A percentile compares a stretch with the other conserved stretches of the same genome.
These are phyloP conservation scores for Yoshiicerus persimilis DNA, from an alignment of 1,140 invertebrate species.

Conservation along the genomic window DNA sequence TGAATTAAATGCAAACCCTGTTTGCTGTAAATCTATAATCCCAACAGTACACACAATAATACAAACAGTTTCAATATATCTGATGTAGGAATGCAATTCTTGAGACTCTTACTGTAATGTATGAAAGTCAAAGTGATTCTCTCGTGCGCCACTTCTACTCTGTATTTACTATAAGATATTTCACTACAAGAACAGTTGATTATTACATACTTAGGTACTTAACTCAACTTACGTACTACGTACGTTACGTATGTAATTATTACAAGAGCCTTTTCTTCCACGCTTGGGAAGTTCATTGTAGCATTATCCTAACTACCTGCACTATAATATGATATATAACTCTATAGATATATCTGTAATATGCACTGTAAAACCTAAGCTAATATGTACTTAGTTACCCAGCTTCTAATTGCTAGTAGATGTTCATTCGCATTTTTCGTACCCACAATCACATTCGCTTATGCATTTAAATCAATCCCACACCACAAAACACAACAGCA, in stretches of 20 bases:
- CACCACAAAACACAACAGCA: not conserved
- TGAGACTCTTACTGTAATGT: not conserved
- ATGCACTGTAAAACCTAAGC: too few relatives aligned
- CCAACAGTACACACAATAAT: too few relatives aligned
- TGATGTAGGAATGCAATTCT: too few relatives aligned
- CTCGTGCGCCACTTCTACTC: not conserved
- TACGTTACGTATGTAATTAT: not conserved
- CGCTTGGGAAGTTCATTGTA: slow-evolving; percentile 22
- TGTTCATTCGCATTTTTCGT: not conserved
- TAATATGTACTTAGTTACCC: not conserved
- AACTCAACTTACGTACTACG: not conserved
- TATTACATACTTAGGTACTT: not conserved
- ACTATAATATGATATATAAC: not conserved
- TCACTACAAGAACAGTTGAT: not conserved
- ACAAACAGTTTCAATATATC: too few relatives aligned
- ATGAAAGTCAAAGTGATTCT: not conserved
- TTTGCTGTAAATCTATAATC: too few relatives aligned
- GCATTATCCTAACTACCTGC: not conserved
- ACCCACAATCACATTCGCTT: not conserved
- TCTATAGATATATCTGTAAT: too few relatives aligned
- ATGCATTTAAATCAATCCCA: not conserved
- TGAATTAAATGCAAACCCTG: not conserved
- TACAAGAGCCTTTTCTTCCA: slow-evolving; percentile 7
- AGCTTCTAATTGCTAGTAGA: not conserved
- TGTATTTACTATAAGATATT: not conserved